Conservation (phyloP, 1,140 invertebrate species). For the Achroia grisella region DNA sequence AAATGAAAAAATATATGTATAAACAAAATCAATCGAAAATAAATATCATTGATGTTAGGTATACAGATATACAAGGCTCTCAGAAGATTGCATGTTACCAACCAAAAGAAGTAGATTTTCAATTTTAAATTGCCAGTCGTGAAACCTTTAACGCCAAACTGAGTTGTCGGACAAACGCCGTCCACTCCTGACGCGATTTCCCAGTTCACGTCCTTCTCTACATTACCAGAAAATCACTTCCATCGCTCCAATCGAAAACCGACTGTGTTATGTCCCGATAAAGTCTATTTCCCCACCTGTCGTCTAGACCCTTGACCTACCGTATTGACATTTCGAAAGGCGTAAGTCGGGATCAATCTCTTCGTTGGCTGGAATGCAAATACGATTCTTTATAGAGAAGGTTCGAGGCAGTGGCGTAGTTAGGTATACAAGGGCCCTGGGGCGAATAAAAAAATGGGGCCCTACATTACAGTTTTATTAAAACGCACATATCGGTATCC, state of each 20-base stretch:
- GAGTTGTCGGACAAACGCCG: neutral
- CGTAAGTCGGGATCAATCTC: constrained; percentile 46
- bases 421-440: no score
- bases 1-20: no score
- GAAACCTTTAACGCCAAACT: neutral
- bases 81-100: neutral
- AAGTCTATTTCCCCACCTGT: no score
- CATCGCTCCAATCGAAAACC: neutral
- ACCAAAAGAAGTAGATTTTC: neutral
- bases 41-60: no score
- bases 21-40: no score
- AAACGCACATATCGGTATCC: no score
- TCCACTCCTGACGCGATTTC: constrained; percentile 9
- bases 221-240: constrained; percentile 4
- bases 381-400: constrained; percentile 56
- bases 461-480: no score
- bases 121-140: neutral
- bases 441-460: no score
- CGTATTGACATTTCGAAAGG: constrained; percentile 35
- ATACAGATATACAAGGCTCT: no score
- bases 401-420: no score
- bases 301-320: constrained; percentile 29
- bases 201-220: constrained; percentile 1
- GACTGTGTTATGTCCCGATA: neutral
- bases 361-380: constrained; percentile 53